Percentiles rank a stretch among this genome's conserved stretches.
These are phyloP conservation scores for Aquatica leii DNA, from an alignment of 2,888 invertebrate genomes.

Conservation along the genomic window DNA sequence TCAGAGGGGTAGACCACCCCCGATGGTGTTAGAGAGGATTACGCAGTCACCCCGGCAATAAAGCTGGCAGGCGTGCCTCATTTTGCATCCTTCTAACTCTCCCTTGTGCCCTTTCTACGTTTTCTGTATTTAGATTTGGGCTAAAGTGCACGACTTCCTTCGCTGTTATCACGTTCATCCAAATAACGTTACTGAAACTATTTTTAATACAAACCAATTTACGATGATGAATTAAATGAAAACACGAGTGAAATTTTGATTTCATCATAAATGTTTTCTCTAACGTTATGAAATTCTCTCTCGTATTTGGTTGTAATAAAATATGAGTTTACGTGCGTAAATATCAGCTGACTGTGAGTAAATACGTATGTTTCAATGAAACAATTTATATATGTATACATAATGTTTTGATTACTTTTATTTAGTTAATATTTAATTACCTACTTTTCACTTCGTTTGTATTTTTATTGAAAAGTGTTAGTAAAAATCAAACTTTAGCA, in stretches of 20 bases:
- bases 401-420: too few relatives aligned
- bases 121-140: constrained; percentile 32
- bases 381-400: background rate
- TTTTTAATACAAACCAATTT: constrained; percentile 22
- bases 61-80: constrained; percentile 39
- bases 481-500: too few relatives aligned
- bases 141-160: constrained; percentile 23
- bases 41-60: constrained; percentile 40
- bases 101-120: constrained; percentile 37
- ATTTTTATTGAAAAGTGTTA: too few relatives aligned
- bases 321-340: background rate
- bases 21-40: constrained; percentile 38
- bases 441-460: too few relatives aligned
- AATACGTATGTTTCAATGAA: background rate
- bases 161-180: constrained; percentile 15
- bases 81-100: constrained; percentile 38
- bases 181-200: constrained; percentile 26
- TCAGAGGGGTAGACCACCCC: constrained; percentile 36
- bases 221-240: constrained; percentile 15
- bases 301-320: background rate
- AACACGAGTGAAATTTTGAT: constrained; percentile 3
- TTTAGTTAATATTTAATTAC: too few relatives aligned
- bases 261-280: constrained; percentile 1
- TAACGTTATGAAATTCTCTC: too few relatives aligned
- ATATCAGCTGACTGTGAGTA: background rate